phyloP scores from a whole-genome alignment of 2,113 vertebrate species.

The Xenus cinereus region DNA sequence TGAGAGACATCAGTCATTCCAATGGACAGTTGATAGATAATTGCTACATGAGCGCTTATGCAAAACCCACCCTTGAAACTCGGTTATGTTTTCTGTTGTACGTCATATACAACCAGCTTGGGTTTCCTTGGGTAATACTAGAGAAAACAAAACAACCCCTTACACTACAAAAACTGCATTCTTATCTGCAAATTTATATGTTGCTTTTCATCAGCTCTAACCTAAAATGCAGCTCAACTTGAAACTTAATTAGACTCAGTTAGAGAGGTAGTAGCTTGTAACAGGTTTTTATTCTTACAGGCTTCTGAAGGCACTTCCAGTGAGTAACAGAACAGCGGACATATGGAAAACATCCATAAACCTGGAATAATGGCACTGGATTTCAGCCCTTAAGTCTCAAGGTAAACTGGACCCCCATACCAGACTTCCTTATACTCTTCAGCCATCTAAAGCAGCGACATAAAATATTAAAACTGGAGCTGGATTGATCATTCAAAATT shows the following conservation, averaged over 20 bases:
- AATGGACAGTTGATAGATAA: not conserved
- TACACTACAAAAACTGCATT: not conserved
- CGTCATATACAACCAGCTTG: not conserved
- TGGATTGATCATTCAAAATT: not conserved
- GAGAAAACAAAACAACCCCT: not conserved
- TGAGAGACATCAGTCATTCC: not conserved
- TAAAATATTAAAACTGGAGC: not conserved
- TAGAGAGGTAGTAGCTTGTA: slow-evolving; percentile 2
- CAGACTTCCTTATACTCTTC: not conserved
- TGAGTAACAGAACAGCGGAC: not conserved
- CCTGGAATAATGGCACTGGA: not conserved
- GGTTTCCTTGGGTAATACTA: not conserved
- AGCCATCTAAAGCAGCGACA: not conserved
- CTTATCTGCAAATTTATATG: not conserved
- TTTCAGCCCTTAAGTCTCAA: not conserved
- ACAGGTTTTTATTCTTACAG: slow-evolving; percentile 42
- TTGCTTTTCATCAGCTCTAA: not conserved
- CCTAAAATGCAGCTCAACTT: not conserved
- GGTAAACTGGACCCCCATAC: not conserved
- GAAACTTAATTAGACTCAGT: not conserved
- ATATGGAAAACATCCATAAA: not conserved
- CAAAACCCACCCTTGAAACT: not conserved
- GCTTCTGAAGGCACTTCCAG: slow-evolving; percentile 33
- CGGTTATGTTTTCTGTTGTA: not conserved
- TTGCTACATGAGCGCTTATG: rapidly evolving